These are phyloP conservation scores for Hemibagrus guttatus DNA, from an alignment of 2,797 vertebrate species.

Conservation along the genomic window DNA sequence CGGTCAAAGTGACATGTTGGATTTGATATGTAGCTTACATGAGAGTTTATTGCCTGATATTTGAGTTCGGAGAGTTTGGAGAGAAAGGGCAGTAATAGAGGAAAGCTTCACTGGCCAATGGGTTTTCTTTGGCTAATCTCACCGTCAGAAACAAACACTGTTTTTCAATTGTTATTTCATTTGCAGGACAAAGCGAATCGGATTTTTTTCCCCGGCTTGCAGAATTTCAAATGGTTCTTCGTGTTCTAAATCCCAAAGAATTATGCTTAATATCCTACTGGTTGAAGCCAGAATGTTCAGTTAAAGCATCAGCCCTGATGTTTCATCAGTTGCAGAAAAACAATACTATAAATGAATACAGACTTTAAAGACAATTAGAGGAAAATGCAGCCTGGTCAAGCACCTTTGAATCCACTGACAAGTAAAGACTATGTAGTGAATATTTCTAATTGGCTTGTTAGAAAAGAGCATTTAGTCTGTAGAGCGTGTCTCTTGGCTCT, in stretches of 20 bases:
- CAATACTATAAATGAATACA: constrained; percentile 1
- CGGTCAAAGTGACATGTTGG: constrained; percentile 18
- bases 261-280: constrained; percentile 11
- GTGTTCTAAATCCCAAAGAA: constrained; percentile 9
- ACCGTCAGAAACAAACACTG: constrained; percentile 2
- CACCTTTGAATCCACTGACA: constrained; percentile 28
- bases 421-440: neutral
- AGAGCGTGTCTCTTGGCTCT: constrained; percentile 33
- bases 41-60: constrained; percentile 20
- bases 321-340: neutral
- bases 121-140: constrained; percentile 21
- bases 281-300: neutral
- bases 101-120: constrained; percentile 22
- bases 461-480: constrained; percentile 10
- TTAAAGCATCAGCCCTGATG: neutral
- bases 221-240: neutral
- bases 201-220: neutral
- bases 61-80: constrained; percentile 27
- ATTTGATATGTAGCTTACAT: constrained; percentile 29
- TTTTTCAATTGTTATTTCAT: neutral
- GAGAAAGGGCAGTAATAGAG: constrained; percentile 14
- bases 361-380: constrained; percentile 13
- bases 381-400: constrained; percentile 25
- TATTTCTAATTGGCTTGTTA: constrained; percentile 34
- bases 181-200: neutral